phyloP scores from a whole-genome alignment of 2,113 vertebrate species.

The Brachyhypopomus gauderio region DNA sequence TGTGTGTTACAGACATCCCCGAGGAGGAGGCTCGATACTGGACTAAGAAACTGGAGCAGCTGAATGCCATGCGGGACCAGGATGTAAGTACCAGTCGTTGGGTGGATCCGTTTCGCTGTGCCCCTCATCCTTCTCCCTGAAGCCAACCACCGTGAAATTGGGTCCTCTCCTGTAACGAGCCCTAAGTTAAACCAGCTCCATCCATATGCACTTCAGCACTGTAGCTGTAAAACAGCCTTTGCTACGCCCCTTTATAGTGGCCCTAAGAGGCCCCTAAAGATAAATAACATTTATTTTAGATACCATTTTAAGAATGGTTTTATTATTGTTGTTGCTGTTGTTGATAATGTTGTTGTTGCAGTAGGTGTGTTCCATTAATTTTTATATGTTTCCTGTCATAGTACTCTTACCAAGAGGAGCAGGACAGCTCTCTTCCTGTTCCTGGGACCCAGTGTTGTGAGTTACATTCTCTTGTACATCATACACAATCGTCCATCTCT shows the following conservation, averaged over 20 bases:
- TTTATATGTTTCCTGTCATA: constrained; percentile 22
- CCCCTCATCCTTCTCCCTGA: not conserved
- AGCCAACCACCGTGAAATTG: constrained; percentile 31
- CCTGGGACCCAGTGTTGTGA: constrained; percentile 95
- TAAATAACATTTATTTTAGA: not conserved
- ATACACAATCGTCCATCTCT: not conserved
- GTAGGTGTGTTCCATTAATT: not conserved
- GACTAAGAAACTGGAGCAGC: constrained; percentile 97
- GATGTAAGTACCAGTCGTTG: constrained; percentile 78
- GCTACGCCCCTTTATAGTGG: not conserved
- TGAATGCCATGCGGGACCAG: constrained; percentile 95
- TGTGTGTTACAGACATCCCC: constrained; percentile 84
- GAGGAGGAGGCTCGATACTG: constrained; percentile 98
- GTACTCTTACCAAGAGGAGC: constrained; percentile 87
- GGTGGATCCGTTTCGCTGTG: not conserved
- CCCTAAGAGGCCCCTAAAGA: not conserved
- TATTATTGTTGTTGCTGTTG: not conserved
- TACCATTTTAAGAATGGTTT: not conserved
- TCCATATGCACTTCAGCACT: not conserved
- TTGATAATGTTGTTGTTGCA: not conserved
- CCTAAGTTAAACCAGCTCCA: not conserved
- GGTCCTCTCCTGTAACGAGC: not conserved
- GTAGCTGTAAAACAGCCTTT: not conserved
- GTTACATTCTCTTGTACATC: constrained; percentile 61
- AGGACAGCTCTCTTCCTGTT: constrained; percentile 86